Evolutionary conservation across 2,113 vertebrate species (phyloP).

Genomic region (Galemys pyrenaicus): DNA sequence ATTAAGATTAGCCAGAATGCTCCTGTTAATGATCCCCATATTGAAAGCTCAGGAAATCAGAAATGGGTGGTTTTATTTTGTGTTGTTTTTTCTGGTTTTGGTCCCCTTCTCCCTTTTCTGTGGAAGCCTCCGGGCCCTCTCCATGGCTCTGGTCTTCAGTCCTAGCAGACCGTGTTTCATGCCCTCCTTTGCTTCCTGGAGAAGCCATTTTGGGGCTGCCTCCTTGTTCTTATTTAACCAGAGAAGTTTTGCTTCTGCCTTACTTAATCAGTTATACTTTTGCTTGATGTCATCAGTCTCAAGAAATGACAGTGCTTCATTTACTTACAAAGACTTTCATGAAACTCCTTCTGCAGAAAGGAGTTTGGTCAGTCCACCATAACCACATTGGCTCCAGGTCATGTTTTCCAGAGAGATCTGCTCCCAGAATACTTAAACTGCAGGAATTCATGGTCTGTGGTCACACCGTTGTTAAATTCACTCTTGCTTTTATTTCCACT

Average conservation of each 20-base stretch:
- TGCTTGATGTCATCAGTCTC: neutral
- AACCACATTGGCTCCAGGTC: neutral
- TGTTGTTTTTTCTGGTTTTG: neutral
- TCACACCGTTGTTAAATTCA: neutral
- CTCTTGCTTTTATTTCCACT: neutral
- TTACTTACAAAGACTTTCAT: neutral
- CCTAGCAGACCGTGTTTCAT: neutral
- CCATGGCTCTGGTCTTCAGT: neutral
- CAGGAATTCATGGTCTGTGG: neutral
- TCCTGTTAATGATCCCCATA: constrained; percentile 72
- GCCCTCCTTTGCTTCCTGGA: neutral
- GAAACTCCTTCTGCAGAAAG: neutral
- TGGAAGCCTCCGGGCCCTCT: neutral
- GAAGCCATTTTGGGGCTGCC: neutral
- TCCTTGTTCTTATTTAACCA: neutral
- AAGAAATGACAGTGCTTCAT: neutral
- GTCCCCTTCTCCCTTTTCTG: neutral
- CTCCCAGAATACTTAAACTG: neutral
- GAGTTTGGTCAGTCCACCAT: neutral
- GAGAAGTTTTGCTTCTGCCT: neutral
- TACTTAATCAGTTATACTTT: fast-evolving
- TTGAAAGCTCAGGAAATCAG: constrained; percentile 76
- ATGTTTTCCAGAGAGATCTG: neutral
- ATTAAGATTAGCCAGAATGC: constrained; percentile 76
- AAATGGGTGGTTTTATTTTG: constrained; percentile 70